Evolutionary conservation across 2,113 vertebrate genomes (phyloP).

Genomic region (Corynorhinus townsendii): DNA sequence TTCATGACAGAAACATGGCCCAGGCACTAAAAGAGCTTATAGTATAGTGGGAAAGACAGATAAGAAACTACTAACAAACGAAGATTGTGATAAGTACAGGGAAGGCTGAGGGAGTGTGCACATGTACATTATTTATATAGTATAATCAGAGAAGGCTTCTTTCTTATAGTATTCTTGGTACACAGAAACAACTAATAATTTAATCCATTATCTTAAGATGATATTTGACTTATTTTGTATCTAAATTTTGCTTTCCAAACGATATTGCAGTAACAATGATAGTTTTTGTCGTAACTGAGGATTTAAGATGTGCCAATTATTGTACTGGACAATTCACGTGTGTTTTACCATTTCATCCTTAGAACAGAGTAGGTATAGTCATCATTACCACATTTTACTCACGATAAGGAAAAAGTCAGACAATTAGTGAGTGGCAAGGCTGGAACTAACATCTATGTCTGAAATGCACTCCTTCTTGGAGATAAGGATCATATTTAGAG

Average conservation of each 20-base stretch:
- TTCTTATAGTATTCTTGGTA: neutral
- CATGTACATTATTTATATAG: neutral
- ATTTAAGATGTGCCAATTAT: neutral
- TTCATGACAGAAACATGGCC: neutral
- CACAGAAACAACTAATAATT: neutral
- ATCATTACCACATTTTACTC: neutral
- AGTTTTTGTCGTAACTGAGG: neutral
- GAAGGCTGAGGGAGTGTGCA: neutral
- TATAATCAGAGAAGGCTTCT: neutral
- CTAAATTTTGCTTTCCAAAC: constrained; percentile 3
- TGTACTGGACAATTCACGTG: neutral
- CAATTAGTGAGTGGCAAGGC: neutral
- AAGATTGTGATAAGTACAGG: neutral
- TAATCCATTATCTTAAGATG: neutral
- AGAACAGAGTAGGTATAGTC: neutral
- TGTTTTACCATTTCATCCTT: neutral
- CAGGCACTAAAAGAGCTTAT: neutral
- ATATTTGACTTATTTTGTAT: neutral
- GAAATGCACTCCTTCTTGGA: neutral
- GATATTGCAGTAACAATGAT: neutral
- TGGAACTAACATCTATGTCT: neutral
- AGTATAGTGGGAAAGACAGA: neutral
- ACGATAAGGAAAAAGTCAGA: constrained; percentile 26
- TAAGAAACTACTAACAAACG: neutral
- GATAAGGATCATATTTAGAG: neutral